Conservation (phyloP, 2,888 invertebrate species). For the Luperina testacea region DNA sequence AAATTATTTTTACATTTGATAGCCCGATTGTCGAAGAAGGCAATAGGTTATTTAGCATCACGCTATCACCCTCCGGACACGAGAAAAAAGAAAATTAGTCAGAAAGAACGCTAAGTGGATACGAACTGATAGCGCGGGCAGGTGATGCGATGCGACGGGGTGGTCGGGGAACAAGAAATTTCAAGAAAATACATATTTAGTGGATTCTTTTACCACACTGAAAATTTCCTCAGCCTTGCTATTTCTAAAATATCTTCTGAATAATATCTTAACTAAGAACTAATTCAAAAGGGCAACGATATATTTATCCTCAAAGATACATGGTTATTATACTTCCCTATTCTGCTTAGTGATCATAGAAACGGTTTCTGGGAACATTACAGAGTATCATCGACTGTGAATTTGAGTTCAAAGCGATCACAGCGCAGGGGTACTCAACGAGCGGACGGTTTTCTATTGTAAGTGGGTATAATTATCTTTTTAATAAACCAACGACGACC, state of each 20-base stretch:
- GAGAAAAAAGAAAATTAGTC: too few species aligned
- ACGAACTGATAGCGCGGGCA: too few species aligned
- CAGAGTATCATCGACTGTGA: conserved; percentile 37
- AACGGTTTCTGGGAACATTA: conserved; percentile 54
- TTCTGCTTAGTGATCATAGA: conserved; percentile 44
- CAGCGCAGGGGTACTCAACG: conserved; percentile 24
- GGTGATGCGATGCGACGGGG: too few species aligned
- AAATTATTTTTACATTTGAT: too few species aligned
- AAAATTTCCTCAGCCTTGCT: neutral
- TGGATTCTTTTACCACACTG: neutral
- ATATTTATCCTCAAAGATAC: conserved; percentile 38
- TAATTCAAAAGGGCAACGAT: conserved; percentile 25
- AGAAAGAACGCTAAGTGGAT: too few species aligned
- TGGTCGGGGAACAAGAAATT: too few species aligned
- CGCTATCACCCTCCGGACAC: too few species aligned
- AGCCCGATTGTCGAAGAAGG: too few species aligned
- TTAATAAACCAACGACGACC: neutral
- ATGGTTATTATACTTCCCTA: conserved; percentile 44
- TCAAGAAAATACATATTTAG: neutral
- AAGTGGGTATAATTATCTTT: neutral
- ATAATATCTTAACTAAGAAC: conserved; percentile 18
- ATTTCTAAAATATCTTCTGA: neutral
- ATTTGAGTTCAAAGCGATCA: conserved; percentile 59
- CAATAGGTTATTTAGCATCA: too few species aligned
- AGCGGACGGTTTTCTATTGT: neutral